phyloP scores from a whole-genome alignment of 1,140 invertebrate genomes.

The Aradophagus sp. region DNA sequence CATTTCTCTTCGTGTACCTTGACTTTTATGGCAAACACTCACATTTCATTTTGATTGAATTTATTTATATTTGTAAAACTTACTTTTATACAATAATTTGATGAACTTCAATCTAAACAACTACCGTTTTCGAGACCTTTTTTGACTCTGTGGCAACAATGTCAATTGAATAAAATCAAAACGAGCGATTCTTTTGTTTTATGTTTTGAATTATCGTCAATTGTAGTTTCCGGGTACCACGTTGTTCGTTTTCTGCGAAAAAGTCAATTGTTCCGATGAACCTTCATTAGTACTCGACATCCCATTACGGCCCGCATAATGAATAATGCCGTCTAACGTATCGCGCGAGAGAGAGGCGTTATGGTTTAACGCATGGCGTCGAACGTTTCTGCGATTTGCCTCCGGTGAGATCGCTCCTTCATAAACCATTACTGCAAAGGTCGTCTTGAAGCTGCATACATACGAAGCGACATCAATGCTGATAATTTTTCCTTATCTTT shows the following conservation, averaged over 20 bases:
- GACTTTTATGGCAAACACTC: too few species aligned
- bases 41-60: too few species aligned
- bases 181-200: slow-evolving; percentile 12
- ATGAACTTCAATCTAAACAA: too few species aligned
- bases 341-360: slow-evolving; percentile 40
- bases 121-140: too few species aligned
- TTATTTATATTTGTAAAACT: too few species aligned
- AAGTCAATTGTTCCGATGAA: slow-evolving; percentile 55
- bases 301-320: slow-evolving; percentile 65
- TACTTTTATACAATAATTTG: too few species aligned
- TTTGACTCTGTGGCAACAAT: too few species aligned
- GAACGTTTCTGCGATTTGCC: slow-evolving; percentile 40
- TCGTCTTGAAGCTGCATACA: slow-evolving; percentile 30
- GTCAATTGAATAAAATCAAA: slow-evolving; percentile 4
- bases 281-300: slow-evolving; percentile 70
- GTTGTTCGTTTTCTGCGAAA: slow-evolving; percentile 53
- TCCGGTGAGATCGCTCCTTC: slow-evolving; percentile 54
- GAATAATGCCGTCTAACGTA: slow-evolving; percentile 63
- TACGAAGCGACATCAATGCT: slow-evolving; percentile 47
- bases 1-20: too few species aligned
- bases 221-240: slow-evolving; percentile 37
- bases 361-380: slow-evolving; percentile 48
- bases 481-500: slow-evolving; percentile 20
- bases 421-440: slow-evolving; percentile 67
- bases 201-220: slow-evolving; percentile 29